Evolutionary conservation across 23 tunicate species (phyloP), one percentile per base, ranked within the genome.

Genomic region (Trididemnum clinides): DNA sequence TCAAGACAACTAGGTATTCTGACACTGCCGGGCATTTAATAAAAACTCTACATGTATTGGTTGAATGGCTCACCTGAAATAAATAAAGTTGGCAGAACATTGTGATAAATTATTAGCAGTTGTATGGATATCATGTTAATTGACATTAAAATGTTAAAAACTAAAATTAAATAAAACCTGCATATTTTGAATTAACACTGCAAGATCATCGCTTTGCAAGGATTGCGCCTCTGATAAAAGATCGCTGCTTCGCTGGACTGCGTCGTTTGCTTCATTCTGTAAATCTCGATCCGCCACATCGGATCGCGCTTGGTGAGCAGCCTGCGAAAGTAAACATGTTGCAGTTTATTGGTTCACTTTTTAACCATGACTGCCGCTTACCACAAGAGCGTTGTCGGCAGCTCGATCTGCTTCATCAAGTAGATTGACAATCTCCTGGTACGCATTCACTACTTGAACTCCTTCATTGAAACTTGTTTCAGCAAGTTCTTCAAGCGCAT

Each of bases 351-450:
- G 22, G 26, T 44, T 7, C 54, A 44, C 15, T 15, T 7, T 44
- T 44, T 44, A 44, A 44, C 69, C 6, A 12, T 21, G 6, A 59
- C 23, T 59, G 26, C 0, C 34, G 5, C 84, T 39, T 65, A 88
- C 92, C 37, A 58, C 21, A 0, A 82, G 51, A 19, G 98, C 98
- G 18, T 84, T 50, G 29, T 88, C 80, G 0, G 98, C 98, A 29
- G 93, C 93, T 3, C 59, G 71, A 1, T 59, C 79, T 19, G 98
- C 98, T 21, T 88, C 71, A 10, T 72, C 37, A 65, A 93, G 80
- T 3, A 75, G 27, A 36, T 84, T 84, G 74, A 58, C 81, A 34
- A 93, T 88, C 3, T 57, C 39, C 32, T 73, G 78, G 57, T 80
- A 93, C 19, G 78, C 36, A 33, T 93, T 93, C 5, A 87, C 87